A percentile compares a stretch with the other conserved stretches of the same genome.
Evolutionary conservation across 92 coral and sea anemone genomes (phyloP).

Genomic region (Porites evermanni): DNA sequence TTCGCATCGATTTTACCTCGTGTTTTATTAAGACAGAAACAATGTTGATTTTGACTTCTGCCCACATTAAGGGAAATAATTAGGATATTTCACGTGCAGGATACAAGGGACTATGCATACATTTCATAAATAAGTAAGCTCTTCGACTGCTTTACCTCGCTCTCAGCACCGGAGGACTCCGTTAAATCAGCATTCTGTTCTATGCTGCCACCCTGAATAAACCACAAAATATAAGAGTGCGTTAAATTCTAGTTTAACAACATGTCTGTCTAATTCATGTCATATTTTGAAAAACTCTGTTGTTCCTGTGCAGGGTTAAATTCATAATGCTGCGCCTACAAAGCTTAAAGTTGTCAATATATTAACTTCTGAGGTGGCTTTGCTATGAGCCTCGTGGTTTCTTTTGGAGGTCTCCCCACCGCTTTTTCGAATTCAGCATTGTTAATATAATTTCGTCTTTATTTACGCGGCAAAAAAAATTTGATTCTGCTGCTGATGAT

Average conservation of each 20-base stretch:
- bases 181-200: neutral
- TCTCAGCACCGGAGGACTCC: neutral
- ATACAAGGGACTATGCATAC: neutral
- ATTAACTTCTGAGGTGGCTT: too few relatives aligned
- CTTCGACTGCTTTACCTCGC: neutral
- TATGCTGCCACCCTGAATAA: constrained; percentile 9
- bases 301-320: too few relatives aligned
- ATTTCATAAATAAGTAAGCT: neutral
- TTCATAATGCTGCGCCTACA: too few relatives aligned
- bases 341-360: too few relatives aligned
- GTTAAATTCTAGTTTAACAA: constrained; percentile 6
- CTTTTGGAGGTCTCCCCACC: too few relatives aligned
- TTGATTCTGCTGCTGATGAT: too few relatives aligned
- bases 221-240: neutral
- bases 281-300: neutral
- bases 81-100: neutral
- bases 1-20: neutral
- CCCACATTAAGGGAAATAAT: neutral
- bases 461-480: too few relatives aligned
- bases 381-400: too few relatives aligned
- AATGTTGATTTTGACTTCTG: neutral
- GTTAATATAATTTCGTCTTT: too few relatives aligned
- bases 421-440: too few relatives aligned
- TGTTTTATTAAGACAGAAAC: neutral
- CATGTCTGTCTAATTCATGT: neutral